Evolutionary conservation across 2,888 invertebrate genomes (phyloP).

Genomic region (Tetragonula carbonaria): DNA sequence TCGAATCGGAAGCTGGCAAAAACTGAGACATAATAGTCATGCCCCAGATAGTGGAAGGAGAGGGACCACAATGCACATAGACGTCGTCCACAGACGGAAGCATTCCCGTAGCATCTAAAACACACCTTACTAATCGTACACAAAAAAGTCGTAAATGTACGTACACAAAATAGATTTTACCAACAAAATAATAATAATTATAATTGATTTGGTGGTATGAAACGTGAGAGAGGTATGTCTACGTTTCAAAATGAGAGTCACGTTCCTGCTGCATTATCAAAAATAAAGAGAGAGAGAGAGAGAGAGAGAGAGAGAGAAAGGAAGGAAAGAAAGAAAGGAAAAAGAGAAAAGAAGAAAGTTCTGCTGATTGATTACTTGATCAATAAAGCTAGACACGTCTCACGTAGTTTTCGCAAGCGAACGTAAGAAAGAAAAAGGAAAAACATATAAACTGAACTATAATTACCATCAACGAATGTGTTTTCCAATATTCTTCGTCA

Average conservation of each 20-base stretch:
- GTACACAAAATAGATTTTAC: conserved; percentile 71
- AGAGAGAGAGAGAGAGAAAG: no score
- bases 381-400: neutral
- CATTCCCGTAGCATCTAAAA: conserved; percentile 83
- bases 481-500: neutral
- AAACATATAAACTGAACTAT: neutral
- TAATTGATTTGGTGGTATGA: conserved; percentile 45
- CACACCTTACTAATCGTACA: conserved; percentile 82
- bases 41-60: conserved; percentile 80
- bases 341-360: neutral
- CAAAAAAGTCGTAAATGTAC: conserved; percentile 77
- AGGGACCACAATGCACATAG: conserved; percentile 82
- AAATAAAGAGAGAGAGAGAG: no score
- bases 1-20: conserved; percentile 74
- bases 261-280: neutral
- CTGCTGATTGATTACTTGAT: neutral
- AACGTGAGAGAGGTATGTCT: conserved; percentile 19
- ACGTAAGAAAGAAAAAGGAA: neutral
- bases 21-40: conserved; percentile 80
- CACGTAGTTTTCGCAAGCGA: neutral
- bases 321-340: no score
- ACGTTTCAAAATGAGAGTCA: conserved; percentile 8
- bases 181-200: conserved; percentile 64
- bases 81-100: conserved; percentile 83
- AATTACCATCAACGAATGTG: neutral